Percentiles rank a stretch among this genome's conserved stretches.
Evolutionary conservation across 1,140 invertebrate species (phyloP).

Genomic region (Hypothenemus hampei): DNA sequence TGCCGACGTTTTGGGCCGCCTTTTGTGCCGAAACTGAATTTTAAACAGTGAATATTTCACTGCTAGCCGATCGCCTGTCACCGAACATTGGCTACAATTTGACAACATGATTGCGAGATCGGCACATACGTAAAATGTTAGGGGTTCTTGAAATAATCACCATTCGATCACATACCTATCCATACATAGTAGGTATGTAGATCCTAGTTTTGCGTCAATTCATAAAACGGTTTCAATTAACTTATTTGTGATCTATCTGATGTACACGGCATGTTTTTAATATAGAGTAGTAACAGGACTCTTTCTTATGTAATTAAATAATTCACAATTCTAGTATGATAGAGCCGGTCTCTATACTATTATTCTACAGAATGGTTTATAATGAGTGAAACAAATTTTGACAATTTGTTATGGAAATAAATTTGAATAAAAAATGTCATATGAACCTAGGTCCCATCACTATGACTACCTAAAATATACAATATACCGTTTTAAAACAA

Average conservation of each 20-base stretch:
- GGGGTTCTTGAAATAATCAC: neutral
- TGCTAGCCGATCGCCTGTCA: slow-evolving; percentile 33
- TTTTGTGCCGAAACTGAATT: slow-evolving; percentile 35
- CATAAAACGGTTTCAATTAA: neutral
- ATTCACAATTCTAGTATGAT: too few species aligned
- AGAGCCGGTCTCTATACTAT: too few species aligned
- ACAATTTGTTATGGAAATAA: too few species aligned
- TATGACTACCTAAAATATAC: too few species aligned
- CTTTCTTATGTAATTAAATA: too few species aligned
- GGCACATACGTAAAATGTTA: slow-evolving; percentile 24
- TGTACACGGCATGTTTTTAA: neutral
- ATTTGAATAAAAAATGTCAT: too few species aligned
- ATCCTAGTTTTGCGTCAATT: neutral
- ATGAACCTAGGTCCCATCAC: too few species aligned
- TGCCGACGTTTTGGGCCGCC: slow-evolving; percentile 27
- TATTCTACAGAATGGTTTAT: too few species aligned
- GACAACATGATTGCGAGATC: slow-evolving; percentile 35
- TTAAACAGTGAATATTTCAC: slow-evolving; percentile 38
- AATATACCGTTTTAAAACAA: too few species aligned
- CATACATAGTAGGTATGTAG: too few species aligned
- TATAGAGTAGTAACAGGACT: neutral
- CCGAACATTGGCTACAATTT: slow-evolving; percentile 34
- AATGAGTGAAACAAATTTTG: too few species aligned
- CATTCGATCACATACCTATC: neutral
- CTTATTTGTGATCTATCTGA: neutral